phyloP scores from a whole-genome alignment of 2,888 invertebrate species.

The Hyles lineata region DNA sequence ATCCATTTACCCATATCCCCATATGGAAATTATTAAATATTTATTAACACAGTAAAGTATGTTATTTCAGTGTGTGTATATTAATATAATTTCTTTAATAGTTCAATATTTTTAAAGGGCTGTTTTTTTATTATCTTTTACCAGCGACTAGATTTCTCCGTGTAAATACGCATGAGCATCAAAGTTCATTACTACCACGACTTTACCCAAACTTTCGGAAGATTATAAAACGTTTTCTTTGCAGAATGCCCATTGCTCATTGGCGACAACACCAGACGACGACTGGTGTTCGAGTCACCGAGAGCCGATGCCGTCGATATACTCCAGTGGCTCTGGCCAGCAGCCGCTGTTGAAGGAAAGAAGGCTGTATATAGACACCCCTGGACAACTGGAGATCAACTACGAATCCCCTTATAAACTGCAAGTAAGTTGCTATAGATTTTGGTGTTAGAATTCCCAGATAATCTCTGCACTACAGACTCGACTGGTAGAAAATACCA shows the following conservation, averaged over 20 bases:
- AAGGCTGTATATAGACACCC: conserved; percentile 15
- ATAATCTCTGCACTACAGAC: too few relatives aligned
- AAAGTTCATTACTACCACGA: neutral
- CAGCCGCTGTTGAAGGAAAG: neutral
- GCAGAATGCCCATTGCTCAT: conserved; percentile 52
- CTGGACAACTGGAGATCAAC: conserved; percentile 5
- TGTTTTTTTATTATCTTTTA: too few relatives aligned
- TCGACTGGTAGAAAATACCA: too few relatives aligned
- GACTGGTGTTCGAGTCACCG: conserved; percentile 51
- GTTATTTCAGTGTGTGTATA: too few relatives aligned
- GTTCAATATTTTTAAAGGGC: too few relatives aligned
- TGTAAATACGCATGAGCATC: too few relatives aligned
- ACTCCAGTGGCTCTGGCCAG: neutral
- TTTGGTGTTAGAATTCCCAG: too few relatives aligned
- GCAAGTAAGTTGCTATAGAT: conserved; percentile 5
- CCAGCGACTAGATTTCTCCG: too few relatives aligned
- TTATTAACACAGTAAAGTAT: too few relatives aligned
- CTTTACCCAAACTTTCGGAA: neutral
- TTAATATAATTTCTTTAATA: too few relatives aligned
- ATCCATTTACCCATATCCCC: too few relatives aligned
- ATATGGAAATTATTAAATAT: too few relatives aligned
- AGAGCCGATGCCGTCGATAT: conserved; percentile 41
- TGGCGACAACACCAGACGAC: conserved; percentile 36
- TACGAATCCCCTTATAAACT: conserved; percentile 20
- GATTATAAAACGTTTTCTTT: conserved; percentile 37